Percentiles rank a stretch among this genome's conserved stretches.
Evolutionary conservation across 1,140 invertebrate genomes (phyloP).

Genomic region (Maconellicoccus hirsutus): DNA sequence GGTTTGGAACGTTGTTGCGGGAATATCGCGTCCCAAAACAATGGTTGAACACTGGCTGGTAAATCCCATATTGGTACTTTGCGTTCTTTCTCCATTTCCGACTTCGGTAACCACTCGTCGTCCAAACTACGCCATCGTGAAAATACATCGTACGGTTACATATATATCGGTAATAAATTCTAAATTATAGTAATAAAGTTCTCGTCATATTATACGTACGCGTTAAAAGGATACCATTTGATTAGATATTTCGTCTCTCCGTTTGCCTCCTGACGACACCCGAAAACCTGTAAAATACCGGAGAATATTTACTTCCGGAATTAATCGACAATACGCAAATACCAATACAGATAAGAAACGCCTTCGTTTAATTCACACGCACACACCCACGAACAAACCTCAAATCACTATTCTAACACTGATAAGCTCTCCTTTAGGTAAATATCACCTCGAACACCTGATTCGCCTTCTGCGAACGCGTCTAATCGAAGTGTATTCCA

Average conservation of each 20-base stretch:
- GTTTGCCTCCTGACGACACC: neutral
- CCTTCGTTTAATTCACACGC: no score
- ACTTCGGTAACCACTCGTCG: slow-evolving; percentile 14
- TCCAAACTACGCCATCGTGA: neutral
- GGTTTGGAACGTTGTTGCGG: neutral
- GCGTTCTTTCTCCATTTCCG: neutral
- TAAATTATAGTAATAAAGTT: no score
- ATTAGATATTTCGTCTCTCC: neutral
- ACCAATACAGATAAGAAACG: no score
- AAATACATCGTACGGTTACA: neutral
- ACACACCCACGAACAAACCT: no score
- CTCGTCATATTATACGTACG: neutral
- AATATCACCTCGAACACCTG: no score
- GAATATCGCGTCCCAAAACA: slow-evolving; percentile 13
- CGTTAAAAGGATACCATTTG: slow-evolving; percentile 11
- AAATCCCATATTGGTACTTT: slow-evolving; percentile 19
- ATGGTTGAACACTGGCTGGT: slow-evolving; percentile 15
- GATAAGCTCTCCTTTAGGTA: no score
- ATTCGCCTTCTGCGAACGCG: no score
- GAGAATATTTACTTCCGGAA: neutral
- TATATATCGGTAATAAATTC: neutral
- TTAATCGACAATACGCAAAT: no score
- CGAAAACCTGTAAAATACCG: neutral
- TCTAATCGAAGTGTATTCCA: no score
- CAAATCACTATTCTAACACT: no score